A percentile compares a stretch with the other conserved stretches of the same genome.
Conservation (phyloP, 2,888 invertebrate species). For the Bombylius major region DNA sequence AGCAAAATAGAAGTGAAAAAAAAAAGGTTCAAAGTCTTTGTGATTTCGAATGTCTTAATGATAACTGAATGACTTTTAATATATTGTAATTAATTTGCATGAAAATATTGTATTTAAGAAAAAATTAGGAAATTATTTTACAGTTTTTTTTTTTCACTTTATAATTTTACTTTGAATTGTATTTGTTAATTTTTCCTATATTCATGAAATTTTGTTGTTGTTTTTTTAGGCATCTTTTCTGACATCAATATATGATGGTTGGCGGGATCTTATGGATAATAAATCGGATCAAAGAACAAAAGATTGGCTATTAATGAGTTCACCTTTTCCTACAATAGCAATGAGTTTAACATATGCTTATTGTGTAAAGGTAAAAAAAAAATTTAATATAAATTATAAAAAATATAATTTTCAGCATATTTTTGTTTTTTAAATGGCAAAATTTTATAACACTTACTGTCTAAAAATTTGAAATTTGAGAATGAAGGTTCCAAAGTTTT, state of each 20-base stretch:
- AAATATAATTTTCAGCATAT: too few relatives aligned
- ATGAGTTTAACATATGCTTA: constrained; percentile 66
- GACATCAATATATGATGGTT: constrained; percentile 34
- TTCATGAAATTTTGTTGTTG: constrained; percentile 1
- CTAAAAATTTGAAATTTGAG: constrained; percentile 2
- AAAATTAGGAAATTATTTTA: too few relatives aligned
- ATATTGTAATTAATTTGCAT: too few relatives aligned
- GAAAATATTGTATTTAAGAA: too few relatives aligned
- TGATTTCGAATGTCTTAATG: too few relatives aligned
- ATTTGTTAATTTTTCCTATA: neutral
- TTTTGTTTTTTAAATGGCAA: too few relatives aligned
- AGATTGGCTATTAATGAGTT: constrained; percentile 69
- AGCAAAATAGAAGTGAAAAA: too few relatives aligned
- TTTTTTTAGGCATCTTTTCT: constrained; percentile 25
- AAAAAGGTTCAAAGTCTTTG: too few relatives aligned
- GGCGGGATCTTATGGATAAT: constrained; percentile 66
- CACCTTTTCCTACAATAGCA: constrained; percentile 63
- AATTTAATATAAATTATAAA: neutral
- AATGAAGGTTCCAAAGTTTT: neutral
- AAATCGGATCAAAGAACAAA: constrained; percentile 71
- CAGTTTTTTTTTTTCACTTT: too few relatives aligned
- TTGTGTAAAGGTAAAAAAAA: constrained; percentile 48
- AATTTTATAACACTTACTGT: too few relatives aligned
- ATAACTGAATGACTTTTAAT: too few relatives aligned
- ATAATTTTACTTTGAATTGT: neutral